Conservation (phyloP, 1,140 invertebrate genomes). For the Wiebesia pumilae region DNA sequence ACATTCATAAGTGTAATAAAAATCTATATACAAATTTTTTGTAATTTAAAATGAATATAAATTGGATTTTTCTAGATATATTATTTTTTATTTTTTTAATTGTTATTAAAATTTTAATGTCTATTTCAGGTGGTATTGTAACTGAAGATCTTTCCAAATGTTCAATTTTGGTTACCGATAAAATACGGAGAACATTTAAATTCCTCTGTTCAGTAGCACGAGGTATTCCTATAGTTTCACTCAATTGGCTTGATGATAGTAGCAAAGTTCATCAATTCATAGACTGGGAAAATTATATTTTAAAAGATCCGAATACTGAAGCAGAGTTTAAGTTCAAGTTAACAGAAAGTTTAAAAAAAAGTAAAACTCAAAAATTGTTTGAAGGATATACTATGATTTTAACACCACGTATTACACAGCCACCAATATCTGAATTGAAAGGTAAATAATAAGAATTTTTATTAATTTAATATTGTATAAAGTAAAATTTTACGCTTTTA, state of each 20-base stretch:
- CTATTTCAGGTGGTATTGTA: constrained; percentile 66
- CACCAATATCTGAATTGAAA: constrained; percentile 73
- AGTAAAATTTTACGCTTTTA: neutral
- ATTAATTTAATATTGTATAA: neutral
- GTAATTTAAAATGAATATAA: neutral
- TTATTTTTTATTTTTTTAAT: neutral
- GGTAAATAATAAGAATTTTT: constrained; percentile 57
- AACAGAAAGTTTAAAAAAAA: constrained; percentile 65
- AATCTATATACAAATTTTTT: too few relatives aligned
- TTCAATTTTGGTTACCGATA: constrained; percentile 73
- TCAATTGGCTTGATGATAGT: constrained; percentile 71
- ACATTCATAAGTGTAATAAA: too few relatives aligned
- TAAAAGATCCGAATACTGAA: constrained; percentile 71
- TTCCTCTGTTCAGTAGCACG: constrained; percentile 72
- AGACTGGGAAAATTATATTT: constrained; percentile 67
- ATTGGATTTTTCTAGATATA: neutral
- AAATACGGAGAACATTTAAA: constrained; percentile 74
- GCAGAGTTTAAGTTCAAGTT: constrained; percentile 71
- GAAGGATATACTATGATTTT: constrained; percentile 67
- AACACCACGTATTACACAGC: constrained; percentile 69
- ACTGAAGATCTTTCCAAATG: constrained; percentile 66
- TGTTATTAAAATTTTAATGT: neutral
- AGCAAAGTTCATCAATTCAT: constrained; percentile 60
- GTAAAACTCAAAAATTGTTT: constrained; percentile 65
- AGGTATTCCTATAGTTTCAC: constrained; percentile 72